Evolutionary conservation across 2,113 vertebrate species (phyloP), one percentile per base, ranked within the genome.

Genomic region (Pelobates fuscus): DNA sequence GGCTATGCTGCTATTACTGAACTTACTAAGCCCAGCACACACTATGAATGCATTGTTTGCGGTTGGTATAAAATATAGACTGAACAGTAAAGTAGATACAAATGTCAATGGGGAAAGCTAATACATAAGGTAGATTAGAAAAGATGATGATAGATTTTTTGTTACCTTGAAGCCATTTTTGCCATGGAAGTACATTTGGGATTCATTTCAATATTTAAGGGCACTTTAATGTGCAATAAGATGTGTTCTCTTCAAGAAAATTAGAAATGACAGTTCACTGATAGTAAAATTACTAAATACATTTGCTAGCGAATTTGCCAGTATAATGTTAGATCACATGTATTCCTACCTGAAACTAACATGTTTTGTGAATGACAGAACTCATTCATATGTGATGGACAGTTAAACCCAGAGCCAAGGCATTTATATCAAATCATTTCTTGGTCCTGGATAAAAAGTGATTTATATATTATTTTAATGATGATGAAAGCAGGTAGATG

Each of bases 111-210:
- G 66, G 25, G 32, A 41, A 46, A 21, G 11, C 46, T 57, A 68
- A 68, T 68, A 6, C 14, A 30, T 17, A 30, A 27, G 18, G 26
- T 55, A 20, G 54, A 68, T 68, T 54, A 32, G 2, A 23, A 20
- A 37, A 32, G 26, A 69, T 69, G 15, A 60, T 37, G 23, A 59
- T 59, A 21, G 68, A 70, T 59, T 43, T 58, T 43, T 43, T 14
- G 55, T 6, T 8, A 41, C 32, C 24, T 67, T 23, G 17, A 57
- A 32, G 29, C 20, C 7, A 25, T 20, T 24, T 25, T 17, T 27
- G 20, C 3, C 18, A 29, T 27, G 15, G 25, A 70, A 59, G 24
- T 69, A 15, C 15, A 69, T 57, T 67, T 67, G 27, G 44, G 44
- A 21, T 59, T 26, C 26, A 60, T 21, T n/a, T n/a, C n/a, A 61